A percentile compares a stretch with the other conserved stretches of the same genome.
These are phyloP conservation scores for Ovis aries DNA, from an alignment of 2,113 vertebrate species.

Conservation along the genomic window DNA sequence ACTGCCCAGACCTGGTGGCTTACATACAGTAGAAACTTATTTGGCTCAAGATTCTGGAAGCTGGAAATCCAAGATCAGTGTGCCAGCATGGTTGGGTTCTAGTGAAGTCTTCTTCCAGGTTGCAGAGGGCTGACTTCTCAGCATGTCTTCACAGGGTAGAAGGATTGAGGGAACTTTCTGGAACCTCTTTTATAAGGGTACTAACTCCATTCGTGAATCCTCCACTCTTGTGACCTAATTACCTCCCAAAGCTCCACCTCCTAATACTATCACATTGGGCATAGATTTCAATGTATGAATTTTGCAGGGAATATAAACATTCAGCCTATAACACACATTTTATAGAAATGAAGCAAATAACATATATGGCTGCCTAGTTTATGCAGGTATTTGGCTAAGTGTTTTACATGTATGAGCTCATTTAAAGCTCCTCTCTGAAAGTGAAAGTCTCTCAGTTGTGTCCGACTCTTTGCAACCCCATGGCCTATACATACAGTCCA, in stretches of 20 bases:
- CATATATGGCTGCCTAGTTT: neutral
- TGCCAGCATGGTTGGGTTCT: neutral
- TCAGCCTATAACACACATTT: neutral
- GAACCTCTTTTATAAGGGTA: neutral
- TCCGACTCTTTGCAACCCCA: neutral
- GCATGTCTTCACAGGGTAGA: neutral
- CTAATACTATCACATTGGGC: neutral
- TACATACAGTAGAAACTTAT: neutral
- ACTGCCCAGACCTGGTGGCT: neutral
- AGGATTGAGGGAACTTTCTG: neutral
- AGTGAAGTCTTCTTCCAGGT: neutral
- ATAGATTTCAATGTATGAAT: neutral
- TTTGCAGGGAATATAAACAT: neutral
- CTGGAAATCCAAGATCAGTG: neutral
- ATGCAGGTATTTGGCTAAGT: neutral
- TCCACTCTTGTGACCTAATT: neutral
- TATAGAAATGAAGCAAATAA: neutral
- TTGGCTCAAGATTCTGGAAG: neutral
- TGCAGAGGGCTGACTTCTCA: neutral
- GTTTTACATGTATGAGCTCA: neutral
- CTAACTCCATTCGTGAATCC: neutral
- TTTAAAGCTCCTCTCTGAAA: neutral
- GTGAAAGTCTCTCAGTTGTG: neutral
- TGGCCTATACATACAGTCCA: neutral
- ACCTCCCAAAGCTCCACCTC: neutral